Percentiles rank a stretch among this genome's conserved stretches.
Evolutionary conservation across 2,113 vertebrate genomes (phyloP).

Genomic region (Balaenoptera acutorostrata): DNA sequence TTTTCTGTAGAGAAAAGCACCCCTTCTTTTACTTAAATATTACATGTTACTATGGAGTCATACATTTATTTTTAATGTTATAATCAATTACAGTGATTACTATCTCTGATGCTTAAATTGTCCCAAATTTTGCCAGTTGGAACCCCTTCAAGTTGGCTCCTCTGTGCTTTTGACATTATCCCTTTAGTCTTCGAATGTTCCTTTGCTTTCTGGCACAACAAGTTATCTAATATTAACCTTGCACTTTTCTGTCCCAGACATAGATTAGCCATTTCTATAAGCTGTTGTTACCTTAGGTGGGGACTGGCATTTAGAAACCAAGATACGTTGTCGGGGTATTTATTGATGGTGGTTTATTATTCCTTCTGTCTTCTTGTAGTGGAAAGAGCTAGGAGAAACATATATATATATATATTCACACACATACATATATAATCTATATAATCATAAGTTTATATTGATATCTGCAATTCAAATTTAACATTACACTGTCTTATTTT

Average conservation of each 20-base stretch:
- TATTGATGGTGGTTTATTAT: neutral
- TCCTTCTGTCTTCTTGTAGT: neutral
- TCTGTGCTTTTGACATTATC: neutral
- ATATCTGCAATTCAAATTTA: constrained; percentile 12
- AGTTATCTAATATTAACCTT: neutral
- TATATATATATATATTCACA: neutral
- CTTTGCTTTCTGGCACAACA: neutral
- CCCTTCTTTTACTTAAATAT: neutral
- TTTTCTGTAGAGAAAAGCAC: neutral
- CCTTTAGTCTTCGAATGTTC: neutral
- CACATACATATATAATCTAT: neutral
- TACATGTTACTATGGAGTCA: neutral
- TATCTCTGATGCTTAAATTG: neutral
- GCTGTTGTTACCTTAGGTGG: neutral
- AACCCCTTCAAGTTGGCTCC: neutral
- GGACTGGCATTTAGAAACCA: constrained; percentile 19
- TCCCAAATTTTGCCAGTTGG: neutral
- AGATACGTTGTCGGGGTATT: neutral
- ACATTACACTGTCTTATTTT: neutral
- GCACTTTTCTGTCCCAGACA: neutral
- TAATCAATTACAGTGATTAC: neutral
- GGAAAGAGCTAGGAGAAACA: neutral
- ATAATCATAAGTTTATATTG: neutral
- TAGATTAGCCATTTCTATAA: neutral
- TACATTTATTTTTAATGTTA: neutral